phyloP scores from a whole-genome alignment of 2,797 vertebrate species.

The Etheostoma perlongum region DNA sequence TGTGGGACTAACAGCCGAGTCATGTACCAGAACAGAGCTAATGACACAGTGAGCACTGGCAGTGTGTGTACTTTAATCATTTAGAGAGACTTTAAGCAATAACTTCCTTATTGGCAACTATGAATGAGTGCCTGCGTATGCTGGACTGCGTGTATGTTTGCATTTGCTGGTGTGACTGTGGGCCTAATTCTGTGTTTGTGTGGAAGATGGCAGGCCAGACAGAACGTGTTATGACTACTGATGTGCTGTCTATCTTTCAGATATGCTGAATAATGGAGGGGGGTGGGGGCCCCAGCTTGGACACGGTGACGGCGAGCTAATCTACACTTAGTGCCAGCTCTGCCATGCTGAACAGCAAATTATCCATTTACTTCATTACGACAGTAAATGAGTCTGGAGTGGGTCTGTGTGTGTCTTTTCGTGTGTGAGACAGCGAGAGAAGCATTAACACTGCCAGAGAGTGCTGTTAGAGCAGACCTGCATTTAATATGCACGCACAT shows the following conservation, averaged over 20 bases:
- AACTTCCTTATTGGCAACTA: constrained; percentile 62
- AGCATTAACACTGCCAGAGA: constrained; percentile 35
- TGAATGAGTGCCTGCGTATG: constrained; percentile 40
- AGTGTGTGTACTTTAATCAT: constrained; percentile 66
- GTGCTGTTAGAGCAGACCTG: constrained; percentile 32
- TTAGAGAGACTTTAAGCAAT: constrained; percentile 63
- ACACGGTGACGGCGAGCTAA: constrained; percentile 68
- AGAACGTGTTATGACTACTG: constrained; percentile 80
- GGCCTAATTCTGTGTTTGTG: constrained; percentile 65
- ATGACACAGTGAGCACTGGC: constrained; percentile 66
- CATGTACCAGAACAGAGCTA: constrained; percentile 72
- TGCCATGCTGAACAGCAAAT: constrained; percentile 78
- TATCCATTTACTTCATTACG: constrained; percentile 76
- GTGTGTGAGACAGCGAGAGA: constrained; percentile 16
- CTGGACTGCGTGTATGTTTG: constrained; percentile 45
- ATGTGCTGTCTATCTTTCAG: constrained; percentile 77
- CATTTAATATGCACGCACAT: constrained; percentile 43
- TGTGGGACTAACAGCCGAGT: constrained; percentile 63
- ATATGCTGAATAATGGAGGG: constrained; percentile 55
- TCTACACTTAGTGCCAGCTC: constrained; percentile 73
- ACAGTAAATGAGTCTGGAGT: constrained; percentile 74
- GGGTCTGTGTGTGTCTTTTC: constrained; percentile 31
- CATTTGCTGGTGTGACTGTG: constrained; percentile 30
- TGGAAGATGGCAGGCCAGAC: constrained; percentile 71
- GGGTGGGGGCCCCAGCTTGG: constrained; percentile 53